These are phyloP conservation scores for Cervus canadensis DNA, from an alignment of 2,113 vertebrate genomes.

Conservation along the genomic window DNA sequence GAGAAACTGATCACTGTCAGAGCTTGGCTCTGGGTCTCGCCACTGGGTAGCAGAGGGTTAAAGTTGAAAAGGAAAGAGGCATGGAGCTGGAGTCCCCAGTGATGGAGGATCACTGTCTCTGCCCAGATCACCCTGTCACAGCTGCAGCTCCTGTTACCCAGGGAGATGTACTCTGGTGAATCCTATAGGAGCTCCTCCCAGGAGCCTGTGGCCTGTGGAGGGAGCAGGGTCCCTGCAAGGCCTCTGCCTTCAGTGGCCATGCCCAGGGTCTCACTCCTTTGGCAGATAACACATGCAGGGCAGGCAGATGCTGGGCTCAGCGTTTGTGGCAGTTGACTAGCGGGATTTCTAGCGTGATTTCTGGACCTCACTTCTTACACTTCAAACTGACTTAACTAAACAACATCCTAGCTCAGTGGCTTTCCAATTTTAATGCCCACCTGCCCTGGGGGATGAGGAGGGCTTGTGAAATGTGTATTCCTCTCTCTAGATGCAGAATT, in stretches of 20 bases:
- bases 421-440: not conserved
- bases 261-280: not conserved
- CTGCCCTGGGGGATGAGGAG: not conserved
- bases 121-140: not conserved
- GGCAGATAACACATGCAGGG: not conserved
- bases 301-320: not conserved
- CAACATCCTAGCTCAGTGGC: not conserved
- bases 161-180: not conserved
- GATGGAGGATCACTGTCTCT: not conserved
- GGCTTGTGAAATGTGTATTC: not conserved
- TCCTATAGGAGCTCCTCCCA: not conserved
- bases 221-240: not conserved
- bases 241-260: not conserved
- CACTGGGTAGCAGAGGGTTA: not conserved
- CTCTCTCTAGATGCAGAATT: not conserved
- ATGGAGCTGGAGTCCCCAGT: not conserved
- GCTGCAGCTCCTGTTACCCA: not conserved
- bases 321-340: not conserved
- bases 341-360: not conserved
- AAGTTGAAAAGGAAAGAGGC: not conserved
- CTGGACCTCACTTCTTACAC: not conserved
- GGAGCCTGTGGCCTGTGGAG: not conserved
- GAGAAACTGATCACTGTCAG: not conserved
- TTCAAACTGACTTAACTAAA: not conserved
- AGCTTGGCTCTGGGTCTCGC: not conserved